phyloP scores from a whole-genome alignment of 2,888 invertebrate genomes.

The Drosophila borealis region DNA sequence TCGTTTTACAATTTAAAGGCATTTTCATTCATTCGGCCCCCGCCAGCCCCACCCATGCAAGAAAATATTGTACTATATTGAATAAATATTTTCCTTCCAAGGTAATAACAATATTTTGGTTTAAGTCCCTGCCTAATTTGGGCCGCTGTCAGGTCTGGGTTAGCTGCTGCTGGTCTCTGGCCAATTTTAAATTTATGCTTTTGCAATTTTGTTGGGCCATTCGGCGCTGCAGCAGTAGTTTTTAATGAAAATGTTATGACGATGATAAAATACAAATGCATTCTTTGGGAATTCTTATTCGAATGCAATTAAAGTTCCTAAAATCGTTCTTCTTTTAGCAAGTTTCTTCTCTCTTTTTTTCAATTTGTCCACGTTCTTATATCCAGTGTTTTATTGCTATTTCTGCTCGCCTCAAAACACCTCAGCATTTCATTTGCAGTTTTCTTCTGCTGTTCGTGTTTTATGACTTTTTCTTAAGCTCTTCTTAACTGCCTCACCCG shows the following conservation, averaged over 20 bases:
- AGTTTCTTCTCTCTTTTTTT: constrained; percentile 18
- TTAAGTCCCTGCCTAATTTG: constrained; percentile 72
- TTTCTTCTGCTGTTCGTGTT: constrained; percentile 73
- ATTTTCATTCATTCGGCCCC: constrained; percentile 61
- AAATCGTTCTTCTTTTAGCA: not conserved
- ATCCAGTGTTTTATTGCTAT: constrained; percentile 58
- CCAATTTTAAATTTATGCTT: constrained; percentile 75
- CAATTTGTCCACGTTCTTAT: constrained; percentile 11
- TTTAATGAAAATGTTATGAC: constrained; percentile 40
- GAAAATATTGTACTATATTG: constrained; percentile 67
- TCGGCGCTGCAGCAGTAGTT: constrained; percentile 44
- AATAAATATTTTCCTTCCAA: constrained; percentile 81
- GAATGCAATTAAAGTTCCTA: not conserved
- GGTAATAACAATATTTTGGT: constrained; percentile 80
- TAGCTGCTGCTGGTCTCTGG: constrained; percentile 28
- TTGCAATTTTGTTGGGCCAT: constrained; percentile 51
- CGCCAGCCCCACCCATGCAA: constrained; percentile 1
- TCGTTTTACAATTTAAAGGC: constrained; percentile 80
- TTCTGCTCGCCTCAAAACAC: constrained; percentile 36
- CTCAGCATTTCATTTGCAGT: constrained; percentile 73
- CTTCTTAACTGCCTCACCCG: constrained; percentile 51
- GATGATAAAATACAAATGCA: constrained; percentile 17
- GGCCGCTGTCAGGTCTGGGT: constrained; percentile 21
- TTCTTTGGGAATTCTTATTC: not conserved
- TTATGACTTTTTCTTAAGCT: constrained; percentile 74